These are phyloP conservation scores for Drosophila meridionalis DNA, from an alignment of 2,888 invertebrate genomes.

Conservation along the genomic window DNA sequence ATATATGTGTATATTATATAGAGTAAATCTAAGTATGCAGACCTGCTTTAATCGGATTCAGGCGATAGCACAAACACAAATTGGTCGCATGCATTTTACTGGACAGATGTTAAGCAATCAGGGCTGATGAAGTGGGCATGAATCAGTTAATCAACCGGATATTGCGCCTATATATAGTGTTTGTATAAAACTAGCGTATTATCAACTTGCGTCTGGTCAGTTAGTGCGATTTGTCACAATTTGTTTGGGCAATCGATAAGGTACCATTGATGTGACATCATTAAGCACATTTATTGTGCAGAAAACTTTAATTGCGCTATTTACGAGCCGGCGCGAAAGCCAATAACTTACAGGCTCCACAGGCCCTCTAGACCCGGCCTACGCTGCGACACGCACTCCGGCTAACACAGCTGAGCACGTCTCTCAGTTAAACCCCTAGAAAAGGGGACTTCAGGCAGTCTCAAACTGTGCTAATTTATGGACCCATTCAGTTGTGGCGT, in stretches of 20 bases:
- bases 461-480: constrained; percentile 49
- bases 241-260: constrained; percentile 33
- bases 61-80: not conserved
- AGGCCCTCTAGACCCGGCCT: not conserved
- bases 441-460: constrained; percentile 4
- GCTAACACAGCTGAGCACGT: constrained; percentile 17
- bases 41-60: not conserved
- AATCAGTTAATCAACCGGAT: constrained; percentile 5
- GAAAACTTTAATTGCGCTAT: constrained; percentile 59
- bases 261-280: constrained; percentile 40
- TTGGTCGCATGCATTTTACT: not conserved
- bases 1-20: not conserved
- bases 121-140: not conserved
- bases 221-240: constrained; percentile 14
- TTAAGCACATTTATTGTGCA: constrained; percentile 45
- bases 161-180: not conserved
- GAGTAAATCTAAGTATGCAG: not conserved
- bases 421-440: not conserved
- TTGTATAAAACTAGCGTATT: not conserved
- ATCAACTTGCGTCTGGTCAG: constrained; percentile 23
- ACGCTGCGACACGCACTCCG: constrained; percentile 3
- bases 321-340: constrained; percentile 40
- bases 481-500: constrained; percentile 13
- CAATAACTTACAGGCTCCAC: not conserved
- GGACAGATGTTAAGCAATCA: constrained; percentile 20